phyloP scores from a whole-genome alignment of 2,113 vertebrate species.

The Isurus oxyrinchus region DNA sequence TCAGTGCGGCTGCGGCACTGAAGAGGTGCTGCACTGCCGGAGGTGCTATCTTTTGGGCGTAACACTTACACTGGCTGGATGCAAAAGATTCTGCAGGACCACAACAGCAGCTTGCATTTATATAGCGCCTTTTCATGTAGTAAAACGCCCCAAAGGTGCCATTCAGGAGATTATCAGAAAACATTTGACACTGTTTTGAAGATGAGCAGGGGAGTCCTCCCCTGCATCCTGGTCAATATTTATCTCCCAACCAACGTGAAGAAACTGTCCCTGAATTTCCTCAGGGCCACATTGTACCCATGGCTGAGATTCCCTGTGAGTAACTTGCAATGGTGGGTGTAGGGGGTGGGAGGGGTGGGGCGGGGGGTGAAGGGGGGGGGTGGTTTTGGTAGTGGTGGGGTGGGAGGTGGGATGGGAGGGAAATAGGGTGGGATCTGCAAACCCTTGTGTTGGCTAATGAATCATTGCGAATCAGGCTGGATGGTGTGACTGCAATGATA shows the following conservation, averaged over 20 bases:
- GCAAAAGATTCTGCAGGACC: background rate
- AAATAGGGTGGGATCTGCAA: too few relatives aligned
- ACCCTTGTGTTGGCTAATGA: background rate
- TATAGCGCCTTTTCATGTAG: background rate
- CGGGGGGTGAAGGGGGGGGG: too few relatives aligned
- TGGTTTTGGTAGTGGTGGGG: too few relatives aligned
- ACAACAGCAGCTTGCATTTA: background rate
- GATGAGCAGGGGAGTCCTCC: background rate
- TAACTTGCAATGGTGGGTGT: too few relatives aligned
- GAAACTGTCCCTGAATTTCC: background rate
- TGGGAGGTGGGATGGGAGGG: background rate
- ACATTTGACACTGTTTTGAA: background rate
- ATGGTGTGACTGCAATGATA: too few relatives aligned
- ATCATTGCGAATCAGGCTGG: background rate
- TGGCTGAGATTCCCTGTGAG: too few relatives aligned
- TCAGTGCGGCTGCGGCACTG: background rate
- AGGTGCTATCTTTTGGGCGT: background rate
- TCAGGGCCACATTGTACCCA: background rate
- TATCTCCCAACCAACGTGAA: background rate
- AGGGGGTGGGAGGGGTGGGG: too few relatives aligned
- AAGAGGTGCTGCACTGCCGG: background rate
- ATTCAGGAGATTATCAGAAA: background rate
- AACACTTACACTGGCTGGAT: background rate
- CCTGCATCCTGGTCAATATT: background rate
- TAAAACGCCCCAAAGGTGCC: too few relatives aligned